Base-by-base conservation (phyloP, 2,888 invertebrate species). In the Pogonocherus hispidulus region DNA sequence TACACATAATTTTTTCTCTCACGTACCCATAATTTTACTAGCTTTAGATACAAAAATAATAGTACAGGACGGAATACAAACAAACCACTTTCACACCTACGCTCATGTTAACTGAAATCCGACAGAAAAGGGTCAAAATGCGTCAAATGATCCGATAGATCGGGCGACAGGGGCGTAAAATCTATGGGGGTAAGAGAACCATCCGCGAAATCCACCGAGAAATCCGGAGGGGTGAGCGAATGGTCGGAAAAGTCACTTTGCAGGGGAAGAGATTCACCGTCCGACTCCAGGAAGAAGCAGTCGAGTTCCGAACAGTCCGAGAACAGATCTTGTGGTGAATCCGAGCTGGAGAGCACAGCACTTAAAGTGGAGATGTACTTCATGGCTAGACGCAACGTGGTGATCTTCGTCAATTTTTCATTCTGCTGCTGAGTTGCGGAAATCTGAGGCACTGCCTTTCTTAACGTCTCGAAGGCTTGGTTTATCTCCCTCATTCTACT, bases 401-500 rank as follows among this genome's bases (percentile, higher is more conserved):
- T 90, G 74, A 92, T 91, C 84, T 92, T 92, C 32, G 91, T 91
- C 74, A 90, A 81, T 79, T 90, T 89, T 75, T 89, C 89, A 75
- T 87, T 86, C 67, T 89, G 77, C 54, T 77, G 82, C 55, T 79
- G 82, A 46, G 77, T 77, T 3, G 80, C 73, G 35, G 80, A 78
- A 66, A 84, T 79, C 60, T 84, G 83, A 5, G 91, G 91, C 23
- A 92, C 88, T 3, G 88, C 89, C 66, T 86, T 86, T 67, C 90
- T 86, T 20, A 92, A 84, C 11, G 87, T 84, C 79, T 91, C 91
- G 80, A 92, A 92, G 0, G 91, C 92, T 56, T 87, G 86, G 83
- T 92, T 92, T 70, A 92, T 91, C 79, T 91, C 91, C 69, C 89
- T 85, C 91, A 92, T 92, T 64, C 92, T 84, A 69, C 86, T 88